Base-by-base conservation (phyloP, 2,888 invertebrate species). In the Mythimna lalbum region DNA sequence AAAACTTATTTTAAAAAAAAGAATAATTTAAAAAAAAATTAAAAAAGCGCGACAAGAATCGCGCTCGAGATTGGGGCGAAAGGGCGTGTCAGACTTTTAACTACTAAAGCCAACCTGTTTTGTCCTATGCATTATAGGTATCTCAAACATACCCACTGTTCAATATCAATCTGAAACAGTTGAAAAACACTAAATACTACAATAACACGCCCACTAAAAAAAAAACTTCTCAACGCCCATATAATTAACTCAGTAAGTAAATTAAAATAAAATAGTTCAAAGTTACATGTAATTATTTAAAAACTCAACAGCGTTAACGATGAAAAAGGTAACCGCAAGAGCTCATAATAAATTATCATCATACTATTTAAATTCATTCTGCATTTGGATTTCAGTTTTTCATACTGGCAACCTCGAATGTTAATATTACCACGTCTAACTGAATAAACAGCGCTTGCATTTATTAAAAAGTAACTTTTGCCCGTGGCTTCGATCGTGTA, bases 371-470 rank as follows among this genome's bases (percentile, higher is more conserved):
- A 63, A 59, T 81, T 65, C 53, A 57, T 50, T 64, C 31, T 49
- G n/a, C 50, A 77, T 49, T 56, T 33, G 17, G 3, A 66, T 39
- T 76, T 56, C 0, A 50, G 19, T 81, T 77, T 76, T 81, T 77
- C 31, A 49, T 19, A 7, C 61, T 50, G 52, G 69, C 31, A 60
- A 56, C 80, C 50, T 19, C 47, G 4, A 36, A 27, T 10, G 63
- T 76, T 27, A 62, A 49, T 57, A n/a, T 57, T 53, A 36, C 14
- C 36, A 23, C 10, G 43, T 23, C 5, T 4, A 43, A 53, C 47
- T 43, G 12, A 67, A 53, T 52, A 60, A 64, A 72, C n/a, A 36
- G 43, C 50, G 31, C 71, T 64, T 61, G 39, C 31, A 63, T 68
- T 57, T 69, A 63, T 78, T 43, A 27, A 27, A 27, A 2, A 27